A percentile compares a stretch with the other conserved stretches of the same genome.
These are phyloP conservation scores for Clarias pachynema DNA, from an alignment of 2,797 vertebrate species.

Conservation along the genomic window DNA sequence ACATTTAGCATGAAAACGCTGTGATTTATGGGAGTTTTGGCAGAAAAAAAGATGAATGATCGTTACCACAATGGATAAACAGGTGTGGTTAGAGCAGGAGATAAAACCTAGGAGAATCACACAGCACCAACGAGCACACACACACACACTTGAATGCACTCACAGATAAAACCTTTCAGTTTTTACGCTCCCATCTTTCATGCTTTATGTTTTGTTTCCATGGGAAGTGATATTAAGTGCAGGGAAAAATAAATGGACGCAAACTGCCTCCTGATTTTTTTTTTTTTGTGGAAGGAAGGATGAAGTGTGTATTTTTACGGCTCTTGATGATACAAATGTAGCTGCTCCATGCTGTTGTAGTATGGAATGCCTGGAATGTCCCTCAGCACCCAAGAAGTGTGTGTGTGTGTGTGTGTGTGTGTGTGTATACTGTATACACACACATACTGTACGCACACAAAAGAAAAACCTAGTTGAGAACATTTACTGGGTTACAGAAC, in stretches of 20 bases:
- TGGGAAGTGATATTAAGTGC: not conserved
- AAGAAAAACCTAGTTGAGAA: not conserved
- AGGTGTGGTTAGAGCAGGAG: constrained; percentile 65
- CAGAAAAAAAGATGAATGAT: constrained; percentile 47
- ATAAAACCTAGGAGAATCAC: constrained; percentile 57
- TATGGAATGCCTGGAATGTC: constrained; percentile 47
- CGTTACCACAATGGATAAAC: constrained; percentile 48
- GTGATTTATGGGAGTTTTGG: constrained; percentile 69
- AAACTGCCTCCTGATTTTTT: not conserved
- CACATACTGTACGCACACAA: constrained; percentile 25
- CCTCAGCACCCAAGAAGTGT: constrained; percentile 25
- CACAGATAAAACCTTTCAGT: not conserved
- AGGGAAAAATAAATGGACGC: not conserved
- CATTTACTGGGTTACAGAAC: constrained; percentile 4
- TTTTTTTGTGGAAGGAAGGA: not conserved
- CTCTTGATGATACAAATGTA: constrained; percentile 31
- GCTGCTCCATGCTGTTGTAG: constrained; percentile 13
- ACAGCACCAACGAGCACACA: not conserved
- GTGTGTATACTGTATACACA: constrained; percentile 12
- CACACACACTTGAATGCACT: not conserved
- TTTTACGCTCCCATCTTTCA: not conserved
- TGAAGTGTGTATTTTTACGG: constrained; percentile 37
- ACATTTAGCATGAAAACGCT: constrained; percentile 61
- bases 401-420: no score
- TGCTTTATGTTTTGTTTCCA: constrained; percentile 2